Percentiles rank a stretch among this genome's conserved stretches.
Conservation (phyloP, 2,888 invertebrate species). For the Latheticus oryzae region DNA sequence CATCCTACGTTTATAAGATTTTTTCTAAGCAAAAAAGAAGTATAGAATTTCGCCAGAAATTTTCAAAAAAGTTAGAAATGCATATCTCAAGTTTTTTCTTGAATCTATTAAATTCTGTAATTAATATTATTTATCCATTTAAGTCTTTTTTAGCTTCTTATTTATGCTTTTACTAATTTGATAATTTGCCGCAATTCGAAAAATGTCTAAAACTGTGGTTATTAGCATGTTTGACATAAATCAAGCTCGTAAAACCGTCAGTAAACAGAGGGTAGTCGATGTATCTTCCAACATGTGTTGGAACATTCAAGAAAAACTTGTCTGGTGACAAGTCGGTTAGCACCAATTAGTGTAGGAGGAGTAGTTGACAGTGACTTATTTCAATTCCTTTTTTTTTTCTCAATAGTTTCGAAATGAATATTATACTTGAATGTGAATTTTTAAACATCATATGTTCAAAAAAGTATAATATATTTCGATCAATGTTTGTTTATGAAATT, state of each 20-base stretch:
- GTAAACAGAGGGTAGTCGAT: constrained; percentile 59
- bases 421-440: constrained; percentile 6
- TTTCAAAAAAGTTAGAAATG: too few species aligned
- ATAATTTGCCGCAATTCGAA: too few species aligned
- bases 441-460: constrained; percentile 6
- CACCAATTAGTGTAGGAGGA: constrained; percentile 54
- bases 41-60: too few species aligned
- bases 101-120: too few species aligned
- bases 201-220: constrained; percentile 59
- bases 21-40: too few species aligned
- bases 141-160: too few species aligned
- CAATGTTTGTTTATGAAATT: constrained; percentile 10
- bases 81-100: too few species aligned
- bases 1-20: too few species aligned
- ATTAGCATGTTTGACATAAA: constrained; percentile 52
- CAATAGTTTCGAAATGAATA: constrained; percentile 17
- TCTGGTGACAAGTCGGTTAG: constrained; percentile 52
- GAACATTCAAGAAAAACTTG: constrained; percentile 56
- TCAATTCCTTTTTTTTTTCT: constrained; percentile 34
- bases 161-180: too few species aligned
- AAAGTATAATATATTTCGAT: constrained; percentile 13
- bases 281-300: constrained; percentile 57
- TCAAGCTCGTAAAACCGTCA: constrained; percentile 61
- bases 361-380: constrained; percentile 48
- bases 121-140: too few species aligned